Percentiles rank a stretch among this genome's conserved stretches.
phyloP scores from a whole-genome alignment of 2,888 invertebrate genomes.

The Eristalinus sepulchralis region DNA sequence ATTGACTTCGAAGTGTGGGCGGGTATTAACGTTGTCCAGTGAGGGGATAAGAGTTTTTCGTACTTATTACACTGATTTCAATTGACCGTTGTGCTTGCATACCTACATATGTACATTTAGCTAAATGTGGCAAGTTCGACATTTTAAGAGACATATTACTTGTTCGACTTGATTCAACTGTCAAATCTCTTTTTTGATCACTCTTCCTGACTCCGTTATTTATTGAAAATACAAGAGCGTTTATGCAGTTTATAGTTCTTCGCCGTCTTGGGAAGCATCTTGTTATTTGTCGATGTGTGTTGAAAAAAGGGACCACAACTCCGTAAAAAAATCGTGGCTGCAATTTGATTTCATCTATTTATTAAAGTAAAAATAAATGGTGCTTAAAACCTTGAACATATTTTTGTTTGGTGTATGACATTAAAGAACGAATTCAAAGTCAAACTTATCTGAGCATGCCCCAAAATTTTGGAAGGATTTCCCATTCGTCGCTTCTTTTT shows the following conservation, averaged over 20 bases:
- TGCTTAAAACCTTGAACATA: conserved; percentile 30
- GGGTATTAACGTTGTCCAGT: conserved; percentile 45
- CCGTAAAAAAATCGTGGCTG: neutral
- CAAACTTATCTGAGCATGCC: conserved; percentile 68
- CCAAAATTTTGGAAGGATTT: conserved; percentile 56
- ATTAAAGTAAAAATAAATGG: conserved; percentile 42
- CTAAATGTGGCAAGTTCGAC: neutral
- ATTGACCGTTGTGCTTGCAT: neutral
- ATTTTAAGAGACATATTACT: conserved; percentile 6
- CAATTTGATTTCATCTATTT: neutral
- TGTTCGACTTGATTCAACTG: conserved; percentile 4
- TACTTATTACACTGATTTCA: neutral
- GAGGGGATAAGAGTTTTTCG: conserved; percentile 2
- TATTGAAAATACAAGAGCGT: conserved; percentile 20
- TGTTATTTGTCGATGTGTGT: conserved; percentile 44
- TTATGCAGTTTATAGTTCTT: conserved; percentile 45
- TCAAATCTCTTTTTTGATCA: conserved; percentile 34
- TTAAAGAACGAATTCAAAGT: conserved; percentile 60
- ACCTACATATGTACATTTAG: neutral
- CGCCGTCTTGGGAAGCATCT: conserved; percentile 33
- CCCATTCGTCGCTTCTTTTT: conserved; percentile 37
- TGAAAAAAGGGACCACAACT: too few relatives aligned
- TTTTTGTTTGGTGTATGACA: conserved; percentile 45
- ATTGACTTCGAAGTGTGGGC: conserved; percentile 59
- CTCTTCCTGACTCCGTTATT: conserved; percentile 30